Percentiles rank a stretch among this genome's conserved stretches.
phyloP scores from a whole-genome alignment of 2,888 invertebrate species.

The Hypolimnas misippus region DNA sequence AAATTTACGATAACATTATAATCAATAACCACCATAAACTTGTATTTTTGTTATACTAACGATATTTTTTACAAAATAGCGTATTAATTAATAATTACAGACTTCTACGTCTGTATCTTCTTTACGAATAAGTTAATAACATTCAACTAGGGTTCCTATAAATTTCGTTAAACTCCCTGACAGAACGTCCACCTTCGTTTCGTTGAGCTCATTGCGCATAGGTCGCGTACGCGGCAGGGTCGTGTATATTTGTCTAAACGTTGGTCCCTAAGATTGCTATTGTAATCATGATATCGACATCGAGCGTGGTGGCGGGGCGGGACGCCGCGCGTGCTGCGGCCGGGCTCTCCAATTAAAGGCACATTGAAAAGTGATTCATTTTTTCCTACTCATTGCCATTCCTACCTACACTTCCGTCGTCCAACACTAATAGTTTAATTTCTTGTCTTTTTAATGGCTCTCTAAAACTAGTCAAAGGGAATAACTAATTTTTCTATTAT shows the following conservation, averaged over 20 bases:
- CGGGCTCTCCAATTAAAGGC: conserved; percentile 81
- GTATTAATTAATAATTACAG: conserved; percentile 15
- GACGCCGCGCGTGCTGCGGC: conserved; percentile 73
- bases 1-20: conserved; percentile 19
- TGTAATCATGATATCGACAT: conserved; percentile 65
- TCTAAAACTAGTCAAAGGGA: conserved; percentile 74
- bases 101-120: conserved; percentile 13
- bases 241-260: conserved; percentile 82
- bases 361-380: conserved; percentile 79
- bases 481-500: conserved; percentile 51
- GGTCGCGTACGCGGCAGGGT: conserved; percentile 64
- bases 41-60: conserved; percentile 13
- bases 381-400: conserved; percentile 70
- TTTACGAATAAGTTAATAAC: conserved; percentile 18
- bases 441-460: conserved; percentile 59
- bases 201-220: conserved; percentile 66
- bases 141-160: conserved; percentile 41
- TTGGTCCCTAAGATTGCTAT: conserved; percentile 84
- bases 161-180: conserved; percentile 48
- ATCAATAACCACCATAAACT: conserved; percentile 22
- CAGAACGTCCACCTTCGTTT: conserved; percentile 47
- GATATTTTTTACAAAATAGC: conserved; percentile 12
- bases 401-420: conserved; percentile 63
- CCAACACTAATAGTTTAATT: conserved; percentile 57
- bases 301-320: conserved; percentile 48